Percentiles rank a stretch among this genome's conserved stretches.
Evolutionary conservation across 2,113 vertebrate species (phyloP).

Genomic region (Mus spicilegus): DNA sequence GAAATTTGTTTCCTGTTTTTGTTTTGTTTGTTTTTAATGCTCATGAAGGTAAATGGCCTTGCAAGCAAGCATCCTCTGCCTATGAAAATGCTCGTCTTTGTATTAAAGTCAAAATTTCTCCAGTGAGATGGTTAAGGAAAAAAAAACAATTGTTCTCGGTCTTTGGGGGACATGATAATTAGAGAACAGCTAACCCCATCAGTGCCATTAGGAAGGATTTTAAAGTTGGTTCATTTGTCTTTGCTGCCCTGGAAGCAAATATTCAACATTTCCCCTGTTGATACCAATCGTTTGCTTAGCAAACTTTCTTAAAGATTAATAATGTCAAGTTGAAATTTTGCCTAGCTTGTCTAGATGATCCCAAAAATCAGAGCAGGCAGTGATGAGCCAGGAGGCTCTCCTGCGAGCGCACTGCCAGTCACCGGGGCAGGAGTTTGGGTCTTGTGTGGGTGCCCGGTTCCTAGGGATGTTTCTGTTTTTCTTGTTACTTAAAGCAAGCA

Average conservation of each 20-base stretch:
- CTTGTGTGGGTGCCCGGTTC: not conserved
- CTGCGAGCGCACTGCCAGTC: not conserved
- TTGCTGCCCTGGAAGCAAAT: slow-evolving; percentile 60
- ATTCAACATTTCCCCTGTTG: slow-evolving; percentile 62
- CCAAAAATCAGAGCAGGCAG: not conserved
- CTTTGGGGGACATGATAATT: slow-evolving; percentile 70
- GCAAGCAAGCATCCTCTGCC: not conserved
- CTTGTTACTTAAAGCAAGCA: not conserved
- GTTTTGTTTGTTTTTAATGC: slow-evolving; percentile 57
- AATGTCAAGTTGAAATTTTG: slow-evolving; percentile 72
- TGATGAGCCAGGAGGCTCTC: slow-evolving; percentile 1
- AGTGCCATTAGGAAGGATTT: slow-evolving; percentile 67
- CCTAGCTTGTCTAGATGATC: slow-evolving; percentile 63
- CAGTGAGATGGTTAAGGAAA: not conserved
- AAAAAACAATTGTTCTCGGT: not conserved
- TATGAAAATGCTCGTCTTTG: slow-evolving; percentile 48
- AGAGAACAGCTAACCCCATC: slow-evolving; percentile 66
- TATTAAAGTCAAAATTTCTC: slow-evolving; percentile 51
- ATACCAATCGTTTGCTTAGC: slow-evolving; percentile 73
- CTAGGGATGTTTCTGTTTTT: slow-evolving; percentile 32
- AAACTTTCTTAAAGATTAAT: slow-evolving; percentile 76
- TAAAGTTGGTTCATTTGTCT: slow-evolving; percentile 68
- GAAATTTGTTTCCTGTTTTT: not conserved
- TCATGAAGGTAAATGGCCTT: slow-evolving; percentile 3
- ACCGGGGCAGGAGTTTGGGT: not conserved